Percentiles rank a stretch among this genome's conserved stretches.
Conservation (phyloP, 2,113 vertebrate genomes). For the Bos indicus region DNA sequence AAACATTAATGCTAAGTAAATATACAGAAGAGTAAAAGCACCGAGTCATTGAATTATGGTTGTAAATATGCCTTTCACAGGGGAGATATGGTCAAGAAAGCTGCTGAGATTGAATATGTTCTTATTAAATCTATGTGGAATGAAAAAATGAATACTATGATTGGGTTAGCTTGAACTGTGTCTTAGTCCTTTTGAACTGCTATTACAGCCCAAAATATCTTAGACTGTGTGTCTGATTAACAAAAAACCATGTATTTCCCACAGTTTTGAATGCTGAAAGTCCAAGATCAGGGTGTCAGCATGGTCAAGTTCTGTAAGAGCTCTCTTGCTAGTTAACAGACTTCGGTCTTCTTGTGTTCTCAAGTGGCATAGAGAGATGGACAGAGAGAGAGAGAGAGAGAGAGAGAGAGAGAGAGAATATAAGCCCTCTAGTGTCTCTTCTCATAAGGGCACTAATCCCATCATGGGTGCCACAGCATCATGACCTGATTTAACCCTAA, state of each 20-base stretch:
- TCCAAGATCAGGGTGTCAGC: background rate
- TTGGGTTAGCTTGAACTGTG: background rate
- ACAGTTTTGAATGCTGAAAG: background rate
- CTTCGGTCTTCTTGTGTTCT: background rate
- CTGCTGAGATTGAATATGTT: background rate
- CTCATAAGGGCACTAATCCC: background rate
- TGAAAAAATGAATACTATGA: background rate
- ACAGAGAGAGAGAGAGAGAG: background rate
- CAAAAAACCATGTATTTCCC: background rate
- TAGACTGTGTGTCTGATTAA: background rate
- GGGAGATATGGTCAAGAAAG: background rate
- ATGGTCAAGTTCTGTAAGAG: background rate
- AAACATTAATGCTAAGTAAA: constrained; percentile 16
- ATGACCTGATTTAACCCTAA: background rate
- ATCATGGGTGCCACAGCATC: background rate
- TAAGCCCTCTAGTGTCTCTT: background rate
- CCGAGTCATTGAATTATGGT: background rate
- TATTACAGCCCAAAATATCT: background rate
- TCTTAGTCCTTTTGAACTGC: background rate
- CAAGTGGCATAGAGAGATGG: background rate
- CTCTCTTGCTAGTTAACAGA: background rate
- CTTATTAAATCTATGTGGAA: background rate
- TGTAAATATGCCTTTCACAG: background rate
- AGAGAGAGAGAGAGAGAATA: background rate
- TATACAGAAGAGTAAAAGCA: background rate